Conservation (phyloP, 1,140 invertebrate genomes). For the Drosophila prosaltans region DNA sequence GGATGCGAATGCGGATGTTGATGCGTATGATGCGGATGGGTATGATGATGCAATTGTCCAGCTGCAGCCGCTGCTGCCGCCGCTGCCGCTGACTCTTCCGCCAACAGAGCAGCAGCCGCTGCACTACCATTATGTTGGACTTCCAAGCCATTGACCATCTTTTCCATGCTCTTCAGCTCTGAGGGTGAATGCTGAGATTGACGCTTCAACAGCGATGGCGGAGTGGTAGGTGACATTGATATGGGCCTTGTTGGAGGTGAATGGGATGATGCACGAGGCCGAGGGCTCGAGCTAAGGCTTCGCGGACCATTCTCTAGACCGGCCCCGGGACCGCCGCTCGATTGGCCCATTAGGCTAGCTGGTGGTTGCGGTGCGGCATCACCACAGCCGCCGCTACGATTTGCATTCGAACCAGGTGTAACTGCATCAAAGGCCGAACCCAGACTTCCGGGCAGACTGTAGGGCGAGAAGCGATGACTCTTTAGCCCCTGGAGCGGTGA, state of each 20-base stretch:
- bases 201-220: conserved; percentile 78
- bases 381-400: conserved; percentile 57
- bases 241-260: conserved; percentile 84
- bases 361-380: conserved; percentile 40
- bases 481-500: conserved; percentile 85
- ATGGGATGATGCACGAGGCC: conserved; percentile 85
- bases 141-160: conserved; percentile 97
- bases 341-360: conserved; percentile 26
- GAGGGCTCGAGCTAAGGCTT: conserved; percentile 88
- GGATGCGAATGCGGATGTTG: conserved; percentile 30
- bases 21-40: conserved; percentile 39
- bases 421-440: conserved; percentile 94
- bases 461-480: conserved; percentile 90
- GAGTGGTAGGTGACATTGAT: conserved; percentile 84
- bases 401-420: conserved; percentile 86
- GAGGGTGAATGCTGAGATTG: conserved; percentile 84
- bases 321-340: conserved; percentile 20
- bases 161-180: conserved; percentile 97
- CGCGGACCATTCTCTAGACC: conserved; percentile 83
- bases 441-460: conserved; percentile 88
- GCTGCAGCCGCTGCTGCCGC: conserved; percentile 30
- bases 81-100: conserved; percentile 54
- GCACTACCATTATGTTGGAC: conserved; percentile 85
- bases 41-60: conserved; percentile 38
- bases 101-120: conserved; percentile 56